These are phyloP conservation scores for Heterochromis multidens DNA, from an alignment of 2,113 vertebrate species.

Conservation along the genomic window DNA sequence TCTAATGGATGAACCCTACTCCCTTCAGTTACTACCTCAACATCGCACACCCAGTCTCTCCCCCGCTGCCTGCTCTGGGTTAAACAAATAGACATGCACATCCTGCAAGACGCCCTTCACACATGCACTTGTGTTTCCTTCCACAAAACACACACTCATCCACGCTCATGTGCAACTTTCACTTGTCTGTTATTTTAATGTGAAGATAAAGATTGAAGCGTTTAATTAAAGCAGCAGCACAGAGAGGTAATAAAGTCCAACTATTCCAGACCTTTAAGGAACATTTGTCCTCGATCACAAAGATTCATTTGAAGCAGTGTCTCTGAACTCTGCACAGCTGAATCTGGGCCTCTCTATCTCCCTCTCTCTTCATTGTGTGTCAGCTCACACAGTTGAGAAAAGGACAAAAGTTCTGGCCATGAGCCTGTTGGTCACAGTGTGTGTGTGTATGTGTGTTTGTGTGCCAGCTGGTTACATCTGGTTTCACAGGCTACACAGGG, in stretches of 20 bases:
- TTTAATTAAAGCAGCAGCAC: not conserved
- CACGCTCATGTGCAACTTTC: not conserved
- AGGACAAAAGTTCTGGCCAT: constrained; percentile 65
- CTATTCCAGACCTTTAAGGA: not conserved
- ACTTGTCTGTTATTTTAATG: not conserved
- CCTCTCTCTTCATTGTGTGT: constrained; percentile 22
- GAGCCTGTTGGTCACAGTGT: constrained; percentile 39
- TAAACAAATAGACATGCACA: not conserved
- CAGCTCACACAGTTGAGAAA: constrained; percentile 56
- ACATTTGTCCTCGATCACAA: not conserved
- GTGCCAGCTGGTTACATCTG: constrained; percentile 68
- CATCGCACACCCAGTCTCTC: constrained; percentile 8
- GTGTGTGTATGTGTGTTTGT: constrained; percentile 8
- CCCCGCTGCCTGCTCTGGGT: not conserved
- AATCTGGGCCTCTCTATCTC: constrained; percentile 9
- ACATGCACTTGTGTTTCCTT: not conserved
- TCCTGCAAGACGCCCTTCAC: not conserved
- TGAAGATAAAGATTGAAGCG: not conserved
- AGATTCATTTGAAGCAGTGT: constrained; percentile 13
- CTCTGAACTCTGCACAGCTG: constrained; percentile 30
- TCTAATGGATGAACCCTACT: constrained; percentile 21
- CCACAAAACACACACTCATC: not conserved
- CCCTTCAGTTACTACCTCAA: constrained; percentile 7
- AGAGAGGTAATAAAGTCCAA: not conserved
- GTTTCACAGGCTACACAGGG: constrained; percentile 58